Percentiles rank a stretch among this genome's conserved stretches.
phyloP scores from a whole-genome alignment of 2,113 vertebrate genomes.

The Hucho hucho region DNA sequence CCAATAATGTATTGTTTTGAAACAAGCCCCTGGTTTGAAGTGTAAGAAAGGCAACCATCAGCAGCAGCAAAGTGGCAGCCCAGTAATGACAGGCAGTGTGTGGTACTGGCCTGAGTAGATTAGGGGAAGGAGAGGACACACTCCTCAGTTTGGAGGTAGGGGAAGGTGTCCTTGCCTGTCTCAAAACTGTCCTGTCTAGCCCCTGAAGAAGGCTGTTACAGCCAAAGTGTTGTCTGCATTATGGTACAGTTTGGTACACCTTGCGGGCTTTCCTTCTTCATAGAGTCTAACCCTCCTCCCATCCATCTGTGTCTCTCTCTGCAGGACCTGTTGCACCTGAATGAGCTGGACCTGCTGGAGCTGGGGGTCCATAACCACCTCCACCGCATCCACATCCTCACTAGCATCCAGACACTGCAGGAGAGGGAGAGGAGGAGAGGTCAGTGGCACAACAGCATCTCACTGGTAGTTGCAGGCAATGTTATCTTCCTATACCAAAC shows the following conservation, averaged over 20 bases:
- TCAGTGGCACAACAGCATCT: conserved; percentile 21
- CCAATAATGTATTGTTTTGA: conserved; percentile 9
- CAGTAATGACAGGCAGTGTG: conserved; percentile 17
- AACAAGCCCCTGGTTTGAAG: conserved; percentile 15
- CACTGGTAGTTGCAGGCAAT: too few species aligned
- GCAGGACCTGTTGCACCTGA: conserved; percentile 76
- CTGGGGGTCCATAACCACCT: conserved; percentile 73
- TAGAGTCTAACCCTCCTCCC: not conserved
- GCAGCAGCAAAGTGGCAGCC: conserved; percentile 23
- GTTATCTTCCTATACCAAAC: too few species aligned
- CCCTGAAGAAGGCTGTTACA: too few species aligned
- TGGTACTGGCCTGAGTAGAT: conserved; percentile 14
- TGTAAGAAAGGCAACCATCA: conserved; percentile 36
- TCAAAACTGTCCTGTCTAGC: not conserved
- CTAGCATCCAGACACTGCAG: conserved; percentile 74
- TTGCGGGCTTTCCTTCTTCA: not conserved
- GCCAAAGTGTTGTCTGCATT: too few species aligned
- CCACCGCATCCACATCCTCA: conserved; percentile 73
- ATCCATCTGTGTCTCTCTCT: conserved; percentile 31
- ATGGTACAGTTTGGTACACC: too few species aligned
- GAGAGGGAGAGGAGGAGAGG: conserved; percentile 72
- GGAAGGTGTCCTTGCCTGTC: not conserved
- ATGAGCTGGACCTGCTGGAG: conserved; percentile 73
- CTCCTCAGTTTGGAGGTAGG: conserved; percentile 33
- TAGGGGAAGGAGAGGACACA: conserved; percentile 58